phyloP scores from a whole-genome alignment of 2,888 invertebrate species.

The Agrotis ipsilon region DNA sequence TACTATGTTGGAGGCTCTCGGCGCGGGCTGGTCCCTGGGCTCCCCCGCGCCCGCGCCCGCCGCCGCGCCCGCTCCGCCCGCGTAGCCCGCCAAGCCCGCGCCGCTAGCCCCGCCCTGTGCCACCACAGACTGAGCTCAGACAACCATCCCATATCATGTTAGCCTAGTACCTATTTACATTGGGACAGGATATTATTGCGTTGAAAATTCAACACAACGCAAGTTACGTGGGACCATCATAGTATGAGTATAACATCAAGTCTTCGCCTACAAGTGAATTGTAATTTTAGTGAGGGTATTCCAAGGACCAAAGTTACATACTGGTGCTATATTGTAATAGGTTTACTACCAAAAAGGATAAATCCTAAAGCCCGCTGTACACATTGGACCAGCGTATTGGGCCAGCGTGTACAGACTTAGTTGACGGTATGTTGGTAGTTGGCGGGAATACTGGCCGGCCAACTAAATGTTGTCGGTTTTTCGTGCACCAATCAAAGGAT shows the following conservation, averaged over 20 bases:
- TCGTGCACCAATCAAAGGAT: no score
- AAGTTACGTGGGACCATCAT: neutral
- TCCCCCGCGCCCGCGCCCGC: conserved; percentile 26
- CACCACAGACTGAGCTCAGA: neutral
- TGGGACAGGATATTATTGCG: neutral
- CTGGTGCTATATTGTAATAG: no score
- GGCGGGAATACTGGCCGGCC: no score
- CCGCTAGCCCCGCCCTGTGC: conserved; percentile 49
- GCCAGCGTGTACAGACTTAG: no score
- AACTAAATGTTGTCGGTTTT: no score
- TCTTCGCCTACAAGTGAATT: neutral
- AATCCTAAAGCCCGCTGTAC: no score
- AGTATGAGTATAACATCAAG: neutral
- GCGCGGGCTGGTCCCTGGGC: conserved; percentile 56
- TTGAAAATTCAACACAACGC: neutral
- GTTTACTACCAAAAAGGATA: no score
- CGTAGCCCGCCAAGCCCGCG: conserved; percentile 53
- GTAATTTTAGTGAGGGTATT: neutral
- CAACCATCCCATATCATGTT: neutral
- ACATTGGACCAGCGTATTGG: no score
- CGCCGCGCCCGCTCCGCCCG: conserved; percentile 43
- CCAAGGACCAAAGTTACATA: no score
- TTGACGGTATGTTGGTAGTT: no score
- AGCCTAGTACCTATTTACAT: neutral
- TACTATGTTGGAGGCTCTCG: conserved; percentile 74